A percentile compares a stretch with the other conserved stretches of the same genome.
Conservation (phyloP, 2,113 vertebrate genomes). For the Ammospiza caudacuta region DNA sequence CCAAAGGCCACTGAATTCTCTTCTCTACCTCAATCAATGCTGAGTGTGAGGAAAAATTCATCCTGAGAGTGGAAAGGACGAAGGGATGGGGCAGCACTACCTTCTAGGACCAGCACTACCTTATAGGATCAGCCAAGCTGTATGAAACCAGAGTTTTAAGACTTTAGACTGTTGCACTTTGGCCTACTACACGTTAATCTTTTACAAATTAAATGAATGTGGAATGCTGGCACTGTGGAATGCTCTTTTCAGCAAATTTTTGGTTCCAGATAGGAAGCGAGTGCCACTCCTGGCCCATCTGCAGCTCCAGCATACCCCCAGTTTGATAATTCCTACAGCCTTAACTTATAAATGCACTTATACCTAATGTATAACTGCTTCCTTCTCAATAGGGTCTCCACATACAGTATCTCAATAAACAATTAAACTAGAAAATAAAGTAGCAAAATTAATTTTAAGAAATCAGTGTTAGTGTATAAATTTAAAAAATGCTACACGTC, state of each 20-base stretch:
- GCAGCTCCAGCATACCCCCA: neutral
- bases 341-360: neutral
- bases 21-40: neutral
- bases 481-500: fast-evolving
- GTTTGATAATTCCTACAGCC: neutral
- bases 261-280: neutral
- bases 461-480: neutral
- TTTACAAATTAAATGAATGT: neutral
- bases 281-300: neutral
- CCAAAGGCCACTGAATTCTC: neutral
- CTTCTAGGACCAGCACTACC: neutral
- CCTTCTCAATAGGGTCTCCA: neutral
- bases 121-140: neutral
- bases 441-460: neutral
- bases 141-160: neutral
- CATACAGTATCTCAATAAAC: neutral
- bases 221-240: neutral
- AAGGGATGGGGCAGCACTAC: neutral
- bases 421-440: neutral
- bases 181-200: neutral
- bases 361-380: fast-evolving
- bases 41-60: neutral
- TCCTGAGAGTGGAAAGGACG: neutral
- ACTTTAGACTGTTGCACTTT: neutral
- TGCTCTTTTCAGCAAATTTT: neutral